A percentile compares a stretch with the other conserved stretches of the same genome.
phyloP scores from a whole-genome alignment of 2,888 invertebrate species.

The Lasioglossum malachurum region DNA sequence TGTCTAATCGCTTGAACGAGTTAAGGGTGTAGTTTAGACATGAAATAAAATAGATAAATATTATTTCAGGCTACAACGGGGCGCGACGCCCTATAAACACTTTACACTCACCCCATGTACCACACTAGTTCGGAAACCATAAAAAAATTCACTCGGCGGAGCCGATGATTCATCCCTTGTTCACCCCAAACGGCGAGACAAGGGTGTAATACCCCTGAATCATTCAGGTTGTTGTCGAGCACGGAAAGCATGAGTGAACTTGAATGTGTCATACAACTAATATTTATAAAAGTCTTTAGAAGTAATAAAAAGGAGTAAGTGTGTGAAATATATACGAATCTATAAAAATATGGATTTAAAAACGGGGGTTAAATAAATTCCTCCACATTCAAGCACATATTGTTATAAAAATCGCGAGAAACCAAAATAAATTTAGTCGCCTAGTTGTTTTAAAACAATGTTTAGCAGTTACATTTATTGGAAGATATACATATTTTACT shows the following conservation, averaged over 20 bases:
- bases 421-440: no score
- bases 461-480: neutral
- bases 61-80: neutral
- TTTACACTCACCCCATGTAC: neutral
- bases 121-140: neutral
- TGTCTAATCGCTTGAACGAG: neutral
- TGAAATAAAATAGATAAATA: constrained; percentile 1
- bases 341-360: neutral
- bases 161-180: constrained; percentile 13
- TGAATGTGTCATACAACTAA: neutral
- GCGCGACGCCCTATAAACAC: neutral
- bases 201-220: constrained; percentile 17
- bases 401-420: neutral
- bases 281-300: neutral
- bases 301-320: neutral
- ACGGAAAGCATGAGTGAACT: neutral
- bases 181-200: constrained; percentile 5
- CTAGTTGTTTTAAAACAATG: neutral
- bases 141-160: constrained; percentile 16
- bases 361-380: neutral
- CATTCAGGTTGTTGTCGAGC: constrained; percentile 3
- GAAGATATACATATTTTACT: neutral
- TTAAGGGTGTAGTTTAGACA: neutral
- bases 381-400: neutral
- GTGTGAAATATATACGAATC: no score